phyloP scores from a whole-genome alignment of 2,113 vertebrate genomes.

The Aix galericulata region DNA sequence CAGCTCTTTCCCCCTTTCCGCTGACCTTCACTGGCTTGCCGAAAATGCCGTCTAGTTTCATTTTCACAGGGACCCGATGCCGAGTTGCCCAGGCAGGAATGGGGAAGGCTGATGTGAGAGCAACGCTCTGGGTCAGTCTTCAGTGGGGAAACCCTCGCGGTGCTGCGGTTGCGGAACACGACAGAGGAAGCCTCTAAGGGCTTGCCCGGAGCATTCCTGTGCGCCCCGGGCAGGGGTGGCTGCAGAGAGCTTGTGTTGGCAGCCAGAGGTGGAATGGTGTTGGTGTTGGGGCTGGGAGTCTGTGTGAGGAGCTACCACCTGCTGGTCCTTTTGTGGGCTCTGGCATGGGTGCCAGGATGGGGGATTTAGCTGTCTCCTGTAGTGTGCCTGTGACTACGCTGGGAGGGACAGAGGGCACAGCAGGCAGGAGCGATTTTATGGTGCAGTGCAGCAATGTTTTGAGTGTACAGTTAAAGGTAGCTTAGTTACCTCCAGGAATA shows the following conservation, averaged over 20 bases:
- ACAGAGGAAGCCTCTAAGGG: neutral
- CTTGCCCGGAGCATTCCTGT: neutral
- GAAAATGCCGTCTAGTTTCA: neutral
- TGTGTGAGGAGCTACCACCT: neutral
- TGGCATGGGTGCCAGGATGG: neutral
- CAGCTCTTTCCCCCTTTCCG: neutral
- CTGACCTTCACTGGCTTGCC: constrained; percentile 8
- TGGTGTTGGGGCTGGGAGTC: rapidly evolving
- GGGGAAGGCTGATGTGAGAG: neutral
- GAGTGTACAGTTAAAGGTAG: neutral
- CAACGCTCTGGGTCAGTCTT: neutral
- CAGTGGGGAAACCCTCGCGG: neutral
- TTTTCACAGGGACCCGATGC: neutral
- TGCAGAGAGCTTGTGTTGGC: neutral
- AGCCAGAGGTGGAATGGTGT: neutral
- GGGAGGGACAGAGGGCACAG: neutral
- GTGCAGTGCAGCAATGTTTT: neutral
- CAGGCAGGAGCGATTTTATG: neutral
- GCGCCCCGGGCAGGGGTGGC: neutral
- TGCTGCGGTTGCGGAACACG: rapidly evolving
- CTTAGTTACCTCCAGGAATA: neutral
- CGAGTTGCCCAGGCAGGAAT: neutral
- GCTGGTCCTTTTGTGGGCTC: neutral
- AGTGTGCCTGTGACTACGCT: neutral
- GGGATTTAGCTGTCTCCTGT: neutral